Evolutionary conservation across 2,888 invertebrate species (phyloP), one percentile per base, ranked within the genome.

Genomic region (Pyrochroa serraticornis): DNA sequence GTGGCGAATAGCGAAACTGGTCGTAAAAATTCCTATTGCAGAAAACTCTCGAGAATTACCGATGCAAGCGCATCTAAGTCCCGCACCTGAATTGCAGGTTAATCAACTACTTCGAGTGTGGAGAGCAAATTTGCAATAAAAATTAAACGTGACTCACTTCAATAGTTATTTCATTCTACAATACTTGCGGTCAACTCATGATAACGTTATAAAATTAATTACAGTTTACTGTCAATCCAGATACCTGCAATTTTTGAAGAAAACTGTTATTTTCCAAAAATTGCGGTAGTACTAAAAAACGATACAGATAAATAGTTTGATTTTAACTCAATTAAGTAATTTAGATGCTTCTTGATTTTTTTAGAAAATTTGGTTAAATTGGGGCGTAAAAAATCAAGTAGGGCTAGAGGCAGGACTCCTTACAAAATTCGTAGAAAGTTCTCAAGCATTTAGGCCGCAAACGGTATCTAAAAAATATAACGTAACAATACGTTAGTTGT

Each of bases 401-500:
- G 22, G 22, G 22, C 22, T 22, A 22, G 22, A 22, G 22, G 22
- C 22, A 22, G 22, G 22, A 22, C 22, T 5, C 44, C 44, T 54
- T 49, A 39, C 49, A 54, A 47, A 52, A 58, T 46, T 14, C 48
- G 22, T 50, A 60, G 60, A 60, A 60, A 60, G 55, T 50, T 37
- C 32, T 7, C 6, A n/a, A 9, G 31, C 49, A 51, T 60, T 46
- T 60, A 60, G 60, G 55, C 50, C 60, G 43, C 51, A 55, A 55
- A 60, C 60, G 60, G 60, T 60, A 59, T 51, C 60, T 44, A 43
- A 55, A 51, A 60, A 60, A 55, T 55, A 45, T 47, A 60, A 55
- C 60, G 55, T 60, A 59, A 55, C 43, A 42, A 42, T 67, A 71
- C 71, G 71, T 61, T 64, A 45, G 52, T 54, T 68, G 71, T 65